Base-by-base conservation (phyloP, 1,140 invertebrate genomes). In the Ptiloglossa arizonensis region DNA sequence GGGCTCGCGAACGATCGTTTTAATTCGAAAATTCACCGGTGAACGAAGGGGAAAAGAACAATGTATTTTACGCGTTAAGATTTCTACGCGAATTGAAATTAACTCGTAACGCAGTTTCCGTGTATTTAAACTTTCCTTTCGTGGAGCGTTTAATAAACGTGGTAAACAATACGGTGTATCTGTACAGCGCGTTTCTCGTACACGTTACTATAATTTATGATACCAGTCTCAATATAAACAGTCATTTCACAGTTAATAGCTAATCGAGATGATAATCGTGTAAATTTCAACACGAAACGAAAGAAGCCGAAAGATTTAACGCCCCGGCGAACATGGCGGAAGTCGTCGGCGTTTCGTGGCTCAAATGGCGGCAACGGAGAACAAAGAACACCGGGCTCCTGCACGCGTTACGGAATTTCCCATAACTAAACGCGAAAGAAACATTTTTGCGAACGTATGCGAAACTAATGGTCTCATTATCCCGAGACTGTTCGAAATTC, bases 261-360 rank as follows among this genome's bases (percentile, higher is more conserved):
- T 24, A n/a, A 5, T 24, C 1, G 9, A 15, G 13, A 15, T 13
- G 24, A 24, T 22, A 24, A 54, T 44, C 13, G 8, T 1, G 1
- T 19, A 15, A 17, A 67, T 59, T 59, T 24, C 13, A n/a, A 1
- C 38, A 11, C 3, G 29, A 8, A 66, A 46, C n/a, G 19, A 41
- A 44, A n/a, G 17, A 46, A n/a, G 19, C 19, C 50, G 44, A n/a
- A 68, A 29, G 48, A 38, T 59, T 70, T 32, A 56, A 66, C 29
- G 32, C 44, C 24, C 57, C 60, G 38, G 44, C 27, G 32, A 76
- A 69, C 73, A 67, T 44, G 50, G n/a, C 27, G 62, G 62, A 73
- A 73, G 60, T 19, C 13, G 11, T n/a, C 50, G n/a, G 8, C 41
- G n/a, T 74, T 54, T 64, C 46, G 22, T 41, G 35, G n/a, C 22